Conservation (phyloP, 64 coral and sea anemone species). For the Exaiptasia diaphana region DNA sequence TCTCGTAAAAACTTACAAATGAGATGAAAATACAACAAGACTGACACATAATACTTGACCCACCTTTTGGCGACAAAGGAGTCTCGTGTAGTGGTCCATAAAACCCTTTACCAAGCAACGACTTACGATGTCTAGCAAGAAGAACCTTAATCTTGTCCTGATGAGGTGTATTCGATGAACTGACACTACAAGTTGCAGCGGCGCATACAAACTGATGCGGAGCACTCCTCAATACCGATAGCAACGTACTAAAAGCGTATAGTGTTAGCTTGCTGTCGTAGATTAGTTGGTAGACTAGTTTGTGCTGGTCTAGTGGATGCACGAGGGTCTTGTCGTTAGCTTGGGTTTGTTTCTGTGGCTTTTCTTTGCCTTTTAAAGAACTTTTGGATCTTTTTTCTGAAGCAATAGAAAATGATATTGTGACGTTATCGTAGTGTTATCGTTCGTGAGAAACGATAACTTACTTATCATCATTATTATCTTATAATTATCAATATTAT, state of each 20-base stretch:
- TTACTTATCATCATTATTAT: too few species aligned
- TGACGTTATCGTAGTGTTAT: too few species aligned
- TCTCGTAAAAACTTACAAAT: neutral
- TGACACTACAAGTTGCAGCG: slow-evolving; percentile 72
- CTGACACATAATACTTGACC: neutral
- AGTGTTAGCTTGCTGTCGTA: slow-evolving; percentile 87
- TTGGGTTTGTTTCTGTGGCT: slow-evolving; percentile 9
- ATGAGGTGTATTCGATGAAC: slow-evolving; percentile 85
- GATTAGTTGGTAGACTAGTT: slow-evolving; percentile 61
- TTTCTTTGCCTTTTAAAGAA: neutral
- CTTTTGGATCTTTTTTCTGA: slow-evolving; percentile 23
- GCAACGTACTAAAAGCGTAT: slow-evolving; percentile 80
- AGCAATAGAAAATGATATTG: neutral
- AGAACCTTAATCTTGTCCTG: slow-evolving; percentile 93
- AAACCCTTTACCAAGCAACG: slow-evolving; percentile 91
- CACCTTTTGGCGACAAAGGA: slow-evolving; percentile 7
- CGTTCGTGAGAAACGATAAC: too few species aligned
- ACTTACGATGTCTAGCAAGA: slow-evolving; percentile 72
- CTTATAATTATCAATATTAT: too few species aligned
- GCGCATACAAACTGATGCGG: slow-evolving; percentile 94
- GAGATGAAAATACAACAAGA: neutral
- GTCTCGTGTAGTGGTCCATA: slow-evolving; percentile 85
- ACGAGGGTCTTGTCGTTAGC: slow-evolving; percentile 31
- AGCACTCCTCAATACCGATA: slow-evolving; percentile 59
- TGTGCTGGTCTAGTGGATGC: slow-evolving; percentile 86